Base-by-base conservation (phyloP, 2,113 vertebrate species). In the Carassius carassius region DNA sequence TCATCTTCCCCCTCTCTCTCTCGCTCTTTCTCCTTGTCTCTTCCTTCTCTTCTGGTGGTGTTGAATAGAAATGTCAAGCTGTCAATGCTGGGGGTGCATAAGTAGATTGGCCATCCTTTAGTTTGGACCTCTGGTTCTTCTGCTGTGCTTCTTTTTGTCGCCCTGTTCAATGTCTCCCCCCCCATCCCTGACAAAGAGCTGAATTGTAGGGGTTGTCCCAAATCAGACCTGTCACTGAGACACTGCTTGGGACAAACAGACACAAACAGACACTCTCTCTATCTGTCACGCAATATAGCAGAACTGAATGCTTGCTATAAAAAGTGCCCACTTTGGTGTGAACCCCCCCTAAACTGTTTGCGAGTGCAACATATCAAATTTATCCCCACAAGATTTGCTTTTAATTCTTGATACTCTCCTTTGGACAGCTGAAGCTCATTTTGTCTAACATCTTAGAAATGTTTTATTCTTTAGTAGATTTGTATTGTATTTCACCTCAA, bases 31-130 rank as follows among this genome's bases (percentile, higher is more conserved):
- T 62, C 77, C 84, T 54, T 80, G 87, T 82, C 88, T 83, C 76
- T 86, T 85, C 75, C 82, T 84, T 88, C 88, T 78, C 90, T 85
- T 88, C 88, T 86, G 85, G 86, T 82, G 62, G 85, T 89, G 90
- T 88, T 94, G 94, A 95, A 95, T 94, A 94, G 94, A 95, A 94
- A 94, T 94, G 94, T 95, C 94, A 95, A 93, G 93, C 94, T 94
- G 94, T 95, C 94, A 94, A 90, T 90, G 93, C 90, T 91, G 91
- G 90, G 86, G 93, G 90, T 92, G 92, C 92, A 94, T 94, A 93
- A 95, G 93, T 93, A 94, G 94, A 94, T 94, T 93, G 93, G 93
- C 93, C 93, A 91, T 93, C 93, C 79, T 92, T 94, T 92, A 93
- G 93, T 91, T 90, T 82, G 93, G 93, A 92, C 92, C 92, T 93